A percentile compares a stretch with the other conserved stretches of the same genome.
Conservation (phyloP, 2,797 vertebrate species). For the Fringilla coelebs region DNA sequence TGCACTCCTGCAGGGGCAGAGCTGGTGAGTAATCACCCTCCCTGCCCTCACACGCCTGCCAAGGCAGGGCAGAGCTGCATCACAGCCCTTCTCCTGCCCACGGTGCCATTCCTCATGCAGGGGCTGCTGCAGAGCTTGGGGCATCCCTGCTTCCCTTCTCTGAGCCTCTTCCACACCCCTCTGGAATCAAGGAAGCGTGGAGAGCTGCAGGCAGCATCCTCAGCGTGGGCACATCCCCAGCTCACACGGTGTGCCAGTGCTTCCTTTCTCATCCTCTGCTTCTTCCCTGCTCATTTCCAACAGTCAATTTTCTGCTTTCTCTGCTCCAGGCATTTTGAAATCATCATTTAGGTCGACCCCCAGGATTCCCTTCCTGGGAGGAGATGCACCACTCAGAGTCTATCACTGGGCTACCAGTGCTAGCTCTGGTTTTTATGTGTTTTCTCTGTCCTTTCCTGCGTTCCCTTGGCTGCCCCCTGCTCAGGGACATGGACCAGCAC, state of each 20-base stretch:
- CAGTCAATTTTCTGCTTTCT: not conserved
- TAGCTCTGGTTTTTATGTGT: not conserved
- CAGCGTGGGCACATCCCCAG: not conserved
- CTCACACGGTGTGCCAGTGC: not conserved
- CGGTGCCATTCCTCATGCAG: not conserved
- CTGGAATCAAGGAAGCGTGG: rapidly evolving
- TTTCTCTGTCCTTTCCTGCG: not conserved
- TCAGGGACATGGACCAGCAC: not conserved
- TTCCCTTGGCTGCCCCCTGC: not conserved
- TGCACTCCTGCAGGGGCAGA: not conserved
- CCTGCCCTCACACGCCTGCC: not conserved
- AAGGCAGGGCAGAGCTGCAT: not conserved
- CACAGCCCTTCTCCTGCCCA: not conserved
- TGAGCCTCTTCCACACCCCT: not conserved
- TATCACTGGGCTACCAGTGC: not conserved
- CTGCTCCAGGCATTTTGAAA: not conserved
- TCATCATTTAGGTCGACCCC: not conserved
- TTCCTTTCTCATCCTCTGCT: not conserved
- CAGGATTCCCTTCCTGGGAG: not conserved
- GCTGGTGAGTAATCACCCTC: not conserved
- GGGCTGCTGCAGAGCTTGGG: not conserved
- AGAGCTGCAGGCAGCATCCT: not conserved
- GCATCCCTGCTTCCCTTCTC: not conserved
- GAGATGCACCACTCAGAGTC: not conserved
- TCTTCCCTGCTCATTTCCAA: not conserved